Evolutionary conservation across 2,113 vertebrate genomes (phyloP), one percentile per base, ranked within the genome.

Genomic region (Rissa tridactyla): DNA sequence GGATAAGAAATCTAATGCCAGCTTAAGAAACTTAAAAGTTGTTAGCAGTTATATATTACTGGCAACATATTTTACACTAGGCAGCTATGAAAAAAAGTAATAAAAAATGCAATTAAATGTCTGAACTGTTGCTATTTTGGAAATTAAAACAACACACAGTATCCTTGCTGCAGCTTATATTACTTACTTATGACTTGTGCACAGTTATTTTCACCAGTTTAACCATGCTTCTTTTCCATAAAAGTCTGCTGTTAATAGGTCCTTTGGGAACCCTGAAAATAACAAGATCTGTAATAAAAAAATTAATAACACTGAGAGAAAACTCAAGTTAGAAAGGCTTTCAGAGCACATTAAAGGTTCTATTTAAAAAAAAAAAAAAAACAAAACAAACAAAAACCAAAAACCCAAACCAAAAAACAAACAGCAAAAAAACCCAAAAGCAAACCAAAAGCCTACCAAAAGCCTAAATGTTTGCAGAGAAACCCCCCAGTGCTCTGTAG

Each of bases 271-370:
- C 97, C 96, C 96, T 98, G 98, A 98, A 98, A 98, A 98, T 98
- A 98, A 98, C 98, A 98, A 98, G 98, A 98, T 98, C 98, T 97
- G 95, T 97, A 98, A 98, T 97, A 98, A 98, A 98, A 97, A 98
- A 98, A 98, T 98, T 98, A 98, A 98, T 98, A 98, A 98, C 96
- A 97, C 93, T 96, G 94, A 97, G 95, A 98, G 96, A 97, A 98
- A 97, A 95, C 93, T 97, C 79, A 94, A 60, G 94, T 94, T 96
- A 96, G 97, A 96, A 97, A 88, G 93, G 90, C 88, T 60, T 60
- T 97, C 96, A 96, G 88, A 97, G 92, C 87, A 94, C 94, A 96
- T 97, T 97, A 97, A 97, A 91, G 89, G 62, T 93, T 92, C 88
- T 93, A 68, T 78, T 95, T 70, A 94, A 87, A 49, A 46, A 71